Conservation (phyloP, 2,888 invertebrate species). For the Drosophila longiperda region DNA sequence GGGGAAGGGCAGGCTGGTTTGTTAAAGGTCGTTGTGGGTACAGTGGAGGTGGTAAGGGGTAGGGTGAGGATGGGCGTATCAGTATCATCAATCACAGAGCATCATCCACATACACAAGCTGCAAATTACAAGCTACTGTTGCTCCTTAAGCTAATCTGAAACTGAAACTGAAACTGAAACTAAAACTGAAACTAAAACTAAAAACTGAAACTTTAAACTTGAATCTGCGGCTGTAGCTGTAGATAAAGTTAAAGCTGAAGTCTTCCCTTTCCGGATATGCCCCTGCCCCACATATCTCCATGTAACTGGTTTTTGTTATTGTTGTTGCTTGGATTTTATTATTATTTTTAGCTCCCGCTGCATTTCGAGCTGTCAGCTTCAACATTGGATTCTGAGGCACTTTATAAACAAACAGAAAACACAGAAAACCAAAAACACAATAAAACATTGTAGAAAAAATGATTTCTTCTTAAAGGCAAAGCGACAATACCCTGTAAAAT, state of each 20-base stretch:
- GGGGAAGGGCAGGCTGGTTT: not conserved
- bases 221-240: constrained; percentile 1
- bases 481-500: not conserved
- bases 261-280: not conserved
- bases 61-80: constrained; percentile 33
- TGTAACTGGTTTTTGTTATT: constrained; percentile 48
- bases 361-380: constrained; percentile 57
- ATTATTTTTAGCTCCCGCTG: constrained; percentile 40
- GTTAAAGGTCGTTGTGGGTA: constrained; percentile 44
- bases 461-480: not conserved
- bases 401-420: constrained; percentile 25
- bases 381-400: constrained; percentile 51
- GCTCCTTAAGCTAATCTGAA: constrained; percentile 32
- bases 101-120: not conserved
- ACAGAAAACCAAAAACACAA: constrained; percentile 22
- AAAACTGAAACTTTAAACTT: not conserved
- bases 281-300: constrained; percentile 24
- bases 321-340: constrained; percentile 6
- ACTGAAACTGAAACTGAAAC: not conserved
- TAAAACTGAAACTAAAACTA: constrained; percentile 2
- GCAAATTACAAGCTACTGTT: constrained; percentile 17
- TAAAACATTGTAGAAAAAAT: constrained; percentile 7
- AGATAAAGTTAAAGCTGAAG: not conserved
- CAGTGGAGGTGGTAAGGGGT: not conserved
- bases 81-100: constrained; percentile 44